Evolutionary conservation across 2,113 vertebrate genomes (phyloP).

Genomic region (Eulacestoma nigropectus): DNA sequence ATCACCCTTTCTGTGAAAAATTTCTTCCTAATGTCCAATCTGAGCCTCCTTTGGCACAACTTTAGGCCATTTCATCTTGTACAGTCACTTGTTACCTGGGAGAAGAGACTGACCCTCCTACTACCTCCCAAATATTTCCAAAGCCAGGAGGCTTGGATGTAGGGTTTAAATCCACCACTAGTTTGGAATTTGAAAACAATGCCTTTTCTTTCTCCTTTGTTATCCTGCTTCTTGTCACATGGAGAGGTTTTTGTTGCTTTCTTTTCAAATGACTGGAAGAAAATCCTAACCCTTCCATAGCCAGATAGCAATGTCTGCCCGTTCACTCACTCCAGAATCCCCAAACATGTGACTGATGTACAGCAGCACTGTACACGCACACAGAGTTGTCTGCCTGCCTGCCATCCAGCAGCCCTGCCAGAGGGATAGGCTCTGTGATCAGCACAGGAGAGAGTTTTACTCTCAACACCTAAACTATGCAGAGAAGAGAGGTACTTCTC

Average conservation of each 20-base stretch:
- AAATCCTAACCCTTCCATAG: neutral
- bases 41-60: neutral
- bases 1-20: neutral
- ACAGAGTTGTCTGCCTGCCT: neutral
- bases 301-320: neutral
- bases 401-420: neutral
- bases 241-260: neutral
- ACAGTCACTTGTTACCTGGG: neutral
- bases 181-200: neutral
- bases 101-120: rapidly evolving
- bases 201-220: neutral
- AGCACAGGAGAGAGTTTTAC: neutral
- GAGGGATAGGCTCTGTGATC: neutral
- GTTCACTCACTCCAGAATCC: neutral
- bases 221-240: neutral
- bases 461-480: neutral
- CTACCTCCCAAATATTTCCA: neutral
- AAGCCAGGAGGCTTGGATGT: neutral
- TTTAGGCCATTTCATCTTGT: neutral
- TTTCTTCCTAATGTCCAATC: neutral
- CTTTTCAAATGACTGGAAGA: neutral
- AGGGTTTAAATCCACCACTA: neutral
- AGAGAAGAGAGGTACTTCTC: neutral
- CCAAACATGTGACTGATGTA: neutral
- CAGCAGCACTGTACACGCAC: neutral